phyloP scores from a whole-genome alignment of 1,140 invertebrate species.

The Lasioglossum baleicum region DNA sequence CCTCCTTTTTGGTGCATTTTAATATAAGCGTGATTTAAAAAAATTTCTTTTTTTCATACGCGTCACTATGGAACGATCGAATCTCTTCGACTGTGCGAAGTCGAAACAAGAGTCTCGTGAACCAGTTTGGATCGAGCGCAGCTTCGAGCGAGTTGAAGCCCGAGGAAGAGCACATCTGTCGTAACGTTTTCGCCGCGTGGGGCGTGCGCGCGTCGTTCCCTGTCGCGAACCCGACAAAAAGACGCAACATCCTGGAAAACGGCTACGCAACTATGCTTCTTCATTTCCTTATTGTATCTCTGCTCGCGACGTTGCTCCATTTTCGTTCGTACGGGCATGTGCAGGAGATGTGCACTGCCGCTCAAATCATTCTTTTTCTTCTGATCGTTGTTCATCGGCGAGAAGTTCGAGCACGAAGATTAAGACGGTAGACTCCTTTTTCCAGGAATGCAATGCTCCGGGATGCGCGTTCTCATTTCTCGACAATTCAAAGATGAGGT shows the following conservation, averaged over 20 bases:
- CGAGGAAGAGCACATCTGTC: conserved; percentile 33
- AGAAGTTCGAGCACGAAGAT: no score
- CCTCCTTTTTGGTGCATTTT: no score
- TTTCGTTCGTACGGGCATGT: background rate
- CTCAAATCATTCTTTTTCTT: no score
- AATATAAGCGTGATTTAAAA: no score
- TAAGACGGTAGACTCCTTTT: no score
- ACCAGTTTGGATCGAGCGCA: background rate
- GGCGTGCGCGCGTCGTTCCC: conserved; percentile 27
- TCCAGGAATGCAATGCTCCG: no score
- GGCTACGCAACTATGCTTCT: conserved; percentile 25
- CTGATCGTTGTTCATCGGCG: no score
- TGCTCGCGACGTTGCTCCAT: background rate
- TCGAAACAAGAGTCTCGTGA: conserved; percentile 29
- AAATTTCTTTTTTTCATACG: no score
- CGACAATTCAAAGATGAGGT: no score
- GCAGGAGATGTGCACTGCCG: no score
- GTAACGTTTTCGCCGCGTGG: conserved; percentile 41
- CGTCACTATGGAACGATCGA: no score
- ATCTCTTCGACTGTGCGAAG: background rate
- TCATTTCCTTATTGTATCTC: conserved; percentile 32
- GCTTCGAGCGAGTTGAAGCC: background rate
- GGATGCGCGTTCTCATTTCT: no score
- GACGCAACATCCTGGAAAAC: conserved; percentile 44
- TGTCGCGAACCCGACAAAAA: conserved; percentile 32